Percentiles rank a stretch among this genome's conserved stretches.
These are phyloP conservation scores for Apodemia hepburni DNA, from an alignment of 2,888 invertebrate genomes.

Conservation along the genomic window DNA sequence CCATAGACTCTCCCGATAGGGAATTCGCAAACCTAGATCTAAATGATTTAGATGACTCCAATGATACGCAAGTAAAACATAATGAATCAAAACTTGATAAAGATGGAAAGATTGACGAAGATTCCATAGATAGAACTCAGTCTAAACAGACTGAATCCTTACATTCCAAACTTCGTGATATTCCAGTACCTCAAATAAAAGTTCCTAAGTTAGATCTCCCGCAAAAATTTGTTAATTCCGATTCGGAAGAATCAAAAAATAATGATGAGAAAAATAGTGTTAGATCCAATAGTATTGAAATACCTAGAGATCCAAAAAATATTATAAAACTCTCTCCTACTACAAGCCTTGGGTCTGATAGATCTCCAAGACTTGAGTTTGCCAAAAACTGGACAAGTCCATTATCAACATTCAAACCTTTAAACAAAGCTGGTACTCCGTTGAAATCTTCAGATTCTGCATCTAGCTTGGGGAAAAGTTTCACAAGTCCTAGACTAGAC, in stretches of 20 bases:
- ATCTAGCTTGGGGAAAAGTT: conserved; percentile 49
- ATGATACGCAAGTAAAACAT: conserved; percentile 49
- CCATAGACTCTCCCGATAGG: conserved; percentile 70
- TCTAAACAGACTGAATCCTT: conserved; percentile 40
- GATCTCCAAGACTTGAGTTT: conserved; percentile 57
- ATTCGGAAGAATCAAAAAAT: conserved; percentile 58
- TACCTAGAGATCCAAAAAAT: conserved; percentile 45
- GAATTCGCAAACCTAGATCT: conserved; percentile 69
- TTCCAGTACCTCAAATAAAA: conserved; percentile 61
- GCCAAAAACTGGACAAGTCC: conserved; percentile 59
- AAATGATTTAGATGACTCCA: conserved; percentile 62
- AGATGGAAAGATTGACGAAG: conserved; percentile 45
- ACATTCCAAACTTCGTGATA: conserved; percentile 39
- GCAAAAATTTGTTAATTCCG: conserved; percentile 47
- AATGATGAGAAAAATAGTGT: conserved; percentile 43
- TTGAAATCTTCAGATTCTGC: conserved; percentile 59
- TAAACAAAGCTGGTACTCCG: conserved; percentile 48
- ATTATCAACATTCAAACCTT: conserved; percentile 57
- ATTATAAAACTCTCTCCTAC: conserved; percentile 55
- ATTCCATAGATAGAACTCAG: conserved; percentile 44
- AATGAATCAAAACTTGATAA: conserved; percentile 44
- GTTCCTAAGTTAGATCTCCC: conserved; percentile 58
- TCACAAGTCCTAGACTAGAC: conserved; percentile 62
- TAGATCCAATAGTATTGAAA: conserved; percentile 43
- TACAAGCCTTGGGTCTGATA: conserved; percentile 50